Conservation (phyloP, 2,888 invertebrate species). For the Oxytorus armatus region DNA sequence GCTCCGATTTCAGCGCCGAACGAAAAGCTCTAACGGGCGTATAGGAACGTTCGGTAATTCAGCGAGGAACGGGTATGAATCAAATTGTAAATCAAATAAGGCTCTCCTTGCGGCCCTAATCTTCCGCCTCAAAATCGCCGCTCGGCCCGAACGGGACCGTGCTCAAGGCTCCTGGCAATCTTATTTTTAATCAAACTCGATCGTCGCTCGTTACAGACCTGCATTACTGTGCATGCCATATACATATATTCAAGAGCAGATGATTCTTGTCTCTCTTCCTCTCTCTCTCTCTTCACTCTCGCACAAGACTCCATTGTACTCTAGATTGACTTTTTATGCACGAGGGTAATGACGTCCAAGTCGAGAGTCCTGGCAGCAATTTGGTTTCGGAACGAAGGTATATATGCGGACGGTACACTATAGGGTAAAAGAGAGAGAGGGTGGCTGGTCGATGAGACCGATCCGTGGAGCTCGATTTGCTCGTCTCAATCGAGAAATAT, state of each 20-base stretch:
- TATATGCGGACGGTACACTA: slow-evolving; percentile 14
- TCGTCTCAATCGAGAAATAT: slow-evolving; percentile 42
- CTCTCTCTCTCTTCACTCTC: slow-evolving; percentile 44
- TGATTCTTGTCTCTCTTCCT: slow-evolving; percentile 68
- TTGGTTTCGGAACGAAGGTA: slow-evolving; percentile 69
- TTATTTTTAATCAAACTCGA: slow-evolving; percentile 80
- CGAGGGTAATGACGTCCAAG: slow-evolving; percentile 76
- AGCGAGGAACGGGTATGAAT: slow-evolving; percentile 68
- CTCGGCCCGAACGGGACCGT: slow-evolving; percentile 55
- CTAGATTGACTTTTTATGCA: slow-evolving; percentile 80
- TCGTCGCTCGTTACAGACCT: slow-evolving; percentile 65
- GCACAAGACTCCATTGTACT: slow-evolving; percentile 75
- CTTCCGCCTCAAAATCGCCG: slow-evolving; percentile 77
- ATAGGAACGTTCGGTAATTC: slow-evolving; percentile 29
- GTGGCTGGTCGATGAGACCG: slow-evolving; percentile 50
- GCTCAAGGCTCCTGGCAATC: slow-evolving; percentile 70
- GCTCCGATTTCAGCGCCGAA: slow-evolving; percentile 57
- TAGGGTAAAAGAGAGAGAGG: neutral
- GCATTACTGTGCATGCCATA: slow-evolving; percentile 68
- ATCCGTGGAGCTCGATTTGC: slow-evolving; percentile 53
- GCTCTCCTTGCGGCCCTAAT: slow-evolving; percentile 72
- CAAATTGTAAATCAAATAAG: slow-evolving; percentile 80
- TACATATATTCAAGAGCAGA: slow-evolving; percentile 75
- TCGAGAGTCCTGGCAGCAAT: slow-evolving; percentile 73
- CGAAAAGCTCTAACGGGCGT: neutral